A percentile compares a stretch with the other conserved stretches of the same genome.
Evolutionary conservation across 2,113 vertebrate genomes (phyloP).

Genomic region (Dryoscopus gambensis): DNA sequence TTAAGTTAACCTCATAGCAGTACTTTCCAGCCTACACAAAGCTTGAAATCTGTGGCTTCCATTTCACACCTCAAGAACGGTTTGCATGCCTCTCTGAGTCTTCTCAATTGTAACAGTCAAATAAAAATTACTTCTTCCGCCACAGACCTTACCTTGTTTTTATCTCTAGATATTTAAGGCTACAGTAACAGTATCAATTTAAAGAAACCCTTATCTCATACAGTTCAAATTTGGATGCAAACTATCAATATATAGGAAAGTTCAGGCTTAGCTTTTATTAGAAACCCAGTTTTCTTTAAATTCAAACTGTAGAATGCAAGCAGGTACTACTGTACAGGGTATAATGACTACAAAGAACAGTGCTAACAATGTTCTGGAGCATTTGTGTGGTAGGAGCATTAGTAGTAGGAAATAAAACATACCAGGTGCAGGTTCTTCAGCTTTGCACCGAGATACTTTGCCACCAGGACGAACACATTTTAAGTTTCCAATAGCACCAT

Average conservation of each 20-base stretch:
- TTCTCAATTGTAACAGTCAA: not conserved
- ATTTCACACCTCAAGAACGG: not conserved
- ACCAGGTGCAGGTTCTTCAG: not conserved
- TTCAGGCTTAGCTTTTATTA: not conserved
- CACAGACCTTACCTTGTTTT: not conserved
- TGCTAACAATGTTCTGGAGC: not conserved
- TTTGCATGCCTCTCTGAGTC: not conserved
- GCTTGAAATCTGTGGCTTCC: not conserved
- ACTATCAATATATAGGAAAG: not conserved
- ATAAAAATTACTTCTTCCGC: not conserved
- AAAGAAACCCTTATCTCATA: not conserved
- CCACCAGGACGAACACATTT: not conserved
- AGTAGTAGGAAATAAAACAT: not conserved
- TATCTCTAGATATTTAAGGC: not conserved
- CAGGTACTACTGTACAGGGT: not conserved
- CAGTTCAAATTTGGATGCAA: not conserved
- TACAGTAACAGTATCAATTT: not conserved
- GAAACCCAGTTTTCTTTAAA: not conserved
- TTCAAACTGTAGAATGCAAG: not conserved
- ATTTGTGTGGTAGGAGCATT: not conserved
- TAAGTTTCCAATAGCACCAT: constrained; percentile 43
- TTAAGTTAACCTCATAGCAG: not conserved
- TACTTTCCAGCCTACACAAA: not conserved
- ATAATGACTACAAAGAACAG: not conserved
- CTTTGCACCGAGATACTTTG: not conserved